Evolutionary conservation across 2,113 vertebrate species (phyloP), one percentile per base, ranked within the genome.

Genomic region (Miniopterus natalensis): DNA sequence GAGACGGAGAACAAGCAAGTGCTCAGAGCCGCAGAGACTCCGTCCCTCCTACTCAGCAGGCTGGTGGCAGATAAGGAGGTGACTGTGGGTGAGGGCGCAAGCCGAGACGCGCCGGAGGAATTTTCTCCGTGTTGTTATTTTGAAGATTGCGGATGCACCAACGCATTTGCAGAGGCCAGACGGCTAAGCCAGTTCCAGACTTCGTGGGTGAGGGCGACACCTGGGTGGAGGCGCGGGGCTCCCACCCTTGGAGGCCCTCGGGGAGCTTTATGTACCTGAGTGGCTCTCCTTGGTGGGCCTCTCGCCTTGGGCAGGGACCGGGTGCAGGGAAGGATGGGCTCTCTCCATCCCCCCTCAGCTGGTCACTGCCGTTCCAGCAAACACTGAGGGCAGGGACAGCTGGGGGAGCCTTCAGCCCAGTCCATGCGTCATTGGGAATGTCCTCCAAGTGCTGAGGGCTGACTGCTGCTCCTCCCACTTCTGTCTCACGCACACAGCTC

Each of bases 121-220:
- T 80, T 87, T 94, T 92, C 88, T 90, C 36, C 57, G 7, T 57
- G 25, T 61, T 77, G 36, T 84, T 83, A 80, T 40, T 92, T 91
- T 70, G 12, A 75, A 83, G 85, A 57, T 91, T 89, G 57, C 6
- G 15, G 90, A 84, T 36, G 90, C 83, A 89, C 55, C 73, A 79
- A 61, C 88, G 74, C 94, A 29, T 93, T 95, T 88, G 90, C 65
- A 53, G 92, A 94, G 86, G 94, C 70, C 71, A 94, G 68, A 49
- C 17, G 45, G 0, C 61, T 18, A 29, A 93, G 17, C 17, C 31
- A 0, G 91, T 70, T 93, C 31, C 61, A 49, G 5, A 0, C 51
- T 84, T 95, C 9, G 1, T 9, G 80, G 75, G 63, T 92, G 81
- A 88, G 25, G 42, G 51, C 25, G 73, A 84, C 63, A 6, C 6